Evolutionary conservation across 2,797 vertebrate genomes (phyloP).

Genomic region (Gobionotothen gibberifrons): DNA sequence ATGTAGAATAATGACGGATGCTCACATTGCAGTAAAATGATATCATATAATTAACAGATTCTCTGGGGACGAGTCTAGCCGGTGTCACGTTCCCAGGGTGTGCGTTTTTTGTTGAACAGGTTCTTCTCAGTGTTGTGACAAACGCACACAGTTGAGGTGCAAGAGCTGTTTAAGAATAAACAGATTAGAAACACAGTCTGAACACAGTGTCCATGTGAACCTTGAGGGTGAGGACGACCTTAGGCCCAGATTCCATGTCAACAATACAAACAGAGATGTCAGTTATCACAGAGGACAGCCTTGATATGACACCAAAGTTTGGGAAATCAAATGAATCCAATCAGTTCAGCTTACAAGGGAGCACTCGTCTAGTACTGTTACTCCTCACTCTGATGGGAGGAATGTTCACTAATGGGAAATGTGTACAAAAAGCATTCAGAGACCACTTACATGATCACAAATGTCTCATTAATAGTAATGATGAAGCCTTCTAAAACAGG

Average conservation of each 20-base stretch:
- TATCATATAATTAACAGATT: conserved; percentile 30
- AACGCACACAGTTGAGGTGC: background rate
- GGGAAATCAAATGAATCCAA: background rate
- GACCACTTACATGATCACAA: background rate
- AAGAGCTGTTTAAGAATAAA: conserved; percentile 28
- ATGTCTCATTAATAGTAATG: background rate
- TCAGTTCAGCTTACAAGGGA: background rate
- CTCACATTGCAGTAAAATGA: conserved; percentile 21
- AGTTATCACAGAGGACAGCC: background rate
- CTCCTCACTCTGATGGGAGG: background rate
- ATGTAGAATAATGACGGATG: conserved; percentile 1
- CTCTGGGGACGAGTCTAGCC: background rate
- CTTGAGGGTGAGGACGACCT: conserved; percentile 7
- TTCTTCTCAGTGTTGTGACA: background rate
- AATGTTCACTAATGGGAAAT: background rate
- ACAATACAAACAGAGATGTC: background rate
- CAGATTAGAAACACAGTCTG: conserved; percentile 23
- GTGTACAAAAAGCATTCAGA: background rate
- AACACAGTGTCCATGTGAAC: conserved; percentile 3
- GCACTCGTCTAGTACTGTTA: too few relatives aligned
- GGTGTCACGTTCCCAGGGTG: conserved; percentile 22
- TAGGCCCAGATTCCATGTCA: background rate
- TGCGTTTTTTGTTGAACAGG: conserved; percentile 1
- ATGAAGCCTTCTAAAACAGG: background rate
- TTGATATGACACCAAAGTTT: background rate